Percentiles rank a stretch among this genome's conserved stretches.
Conservation (phyloP, 2,113 vertebrate genomes). For the Microcebus ravelobensis region DNA sequence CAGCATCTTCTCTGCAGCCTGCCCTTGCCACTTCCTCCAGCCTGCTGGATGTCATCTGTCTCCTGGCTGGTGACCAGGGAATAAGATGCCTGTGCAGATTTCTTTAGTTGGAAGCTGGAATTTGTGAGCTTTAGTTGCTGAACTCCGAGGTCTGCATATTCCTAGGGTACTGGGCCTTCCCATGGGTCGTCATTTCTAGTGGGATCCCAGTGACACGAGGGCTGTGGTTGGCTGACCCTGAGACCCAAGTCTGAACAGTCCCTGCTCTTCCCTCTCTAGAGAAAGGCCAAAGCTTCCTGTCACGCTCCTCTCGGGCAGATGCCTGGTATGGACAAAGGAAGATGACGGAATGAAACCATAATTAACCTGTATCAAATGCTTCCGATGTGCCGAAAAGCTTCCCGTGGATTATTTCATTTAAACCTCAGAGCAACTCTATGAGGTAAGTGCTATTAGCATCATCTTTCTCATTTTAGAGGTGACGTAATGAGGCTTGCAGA, state of each 20-base stretch:
- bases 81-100: not conserved
- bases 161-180: not conserved
- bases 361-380: not conserved
- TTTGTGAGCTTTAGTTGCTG: not conserved
- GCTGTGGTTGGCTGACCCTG: not conserved
- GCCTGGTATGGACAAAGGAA: not conserved
- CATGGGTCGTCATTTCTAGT: not conserved
- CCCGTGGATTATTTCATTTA: not conserved
- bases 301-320: not conserved
- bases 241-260: not conserved
- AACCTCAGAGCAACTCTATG: constrained; percentile 46
- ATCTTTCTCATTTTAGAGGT: constrained; percentile 63
- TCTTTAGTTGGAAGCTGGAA: not conserved
- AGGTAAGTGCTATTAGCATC: constrained; percentile 62
- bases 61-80: not conserved
- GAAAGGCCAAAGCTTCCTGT: not conserved
- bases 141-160: not conserved
- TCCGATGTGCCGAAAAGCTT: not conserved
- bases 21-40: not conserved
- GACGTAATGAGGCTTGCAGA: constrained; percentile 51
- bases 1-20: fast-evolving
- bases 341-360: not conserved
- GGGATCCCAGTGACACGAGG: not conserved
- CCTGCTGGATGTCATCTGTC: not conserved
- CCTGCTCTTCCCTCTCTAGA: not conserved